Percentiles rank a stretch among this genome's conserved stretches.
phyloP scores from a whole-genome alignment of 1,140 invertebrate species.

The Portunus trituberculatus region DNA sequence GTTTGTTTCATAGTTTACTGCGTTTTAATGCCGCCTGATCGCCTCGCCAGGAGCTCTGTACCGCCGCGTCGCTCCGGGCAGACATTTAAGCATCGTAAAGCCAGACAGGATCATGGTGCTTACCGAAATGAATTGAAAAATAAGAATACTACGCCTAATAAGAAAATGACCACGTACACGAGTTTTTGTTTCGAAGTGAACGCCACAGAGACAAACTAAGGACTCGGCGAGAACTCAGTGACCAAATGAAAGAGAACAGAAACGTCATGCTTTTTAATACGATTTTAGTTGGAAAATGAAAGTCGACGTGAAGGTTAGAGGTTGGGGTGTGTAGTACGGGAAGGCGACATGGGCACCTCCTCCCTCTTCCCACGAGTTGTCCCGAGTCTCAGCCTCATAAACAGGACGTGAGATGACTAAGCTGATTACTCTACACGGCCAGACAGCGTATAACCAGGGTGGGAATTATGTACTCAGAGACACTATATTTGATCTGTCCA shows the following conservation, averaged over 20 bases:
- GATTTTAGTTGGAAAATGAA: background rate
- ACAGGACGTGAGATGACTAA: background rate
- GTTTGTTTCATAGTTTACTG: background rate
- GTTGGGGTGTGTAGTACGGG: background rate
- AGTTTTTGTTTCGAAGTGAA: background rate
- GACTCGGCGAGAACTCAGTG: no score
- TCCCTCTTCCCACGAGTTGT: constrained; percentile 4
- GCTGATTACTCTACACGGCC: background rate
- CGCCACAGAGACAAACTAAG: no score
- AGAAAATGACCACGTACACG: background rate
- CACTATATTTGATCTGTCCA: no score
- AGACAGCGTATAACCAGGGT: no score
- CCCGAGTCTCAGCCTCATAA: background rate
- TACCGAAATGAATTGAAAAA: background rate
- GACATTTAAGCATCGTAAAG: background rate
- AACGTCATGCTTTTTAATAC: background rate
- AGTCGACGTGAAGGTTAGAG: background rate
- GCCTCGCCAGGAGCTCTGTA: background rate
- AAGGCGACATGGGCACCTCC: background rate
- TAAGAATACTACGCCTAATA: background rate
- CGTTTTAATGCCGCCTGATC: background rate
- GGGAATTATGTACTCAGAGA: no score
- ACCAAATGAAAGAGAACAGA: background rate
- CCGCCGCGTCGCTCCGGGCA: background rate
- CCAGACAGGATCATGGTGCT: background rate